Evolutionary conservation across 1,140 invertebrate species (phyloP).

Genomic region (Plodia interpunctella): DNA sequence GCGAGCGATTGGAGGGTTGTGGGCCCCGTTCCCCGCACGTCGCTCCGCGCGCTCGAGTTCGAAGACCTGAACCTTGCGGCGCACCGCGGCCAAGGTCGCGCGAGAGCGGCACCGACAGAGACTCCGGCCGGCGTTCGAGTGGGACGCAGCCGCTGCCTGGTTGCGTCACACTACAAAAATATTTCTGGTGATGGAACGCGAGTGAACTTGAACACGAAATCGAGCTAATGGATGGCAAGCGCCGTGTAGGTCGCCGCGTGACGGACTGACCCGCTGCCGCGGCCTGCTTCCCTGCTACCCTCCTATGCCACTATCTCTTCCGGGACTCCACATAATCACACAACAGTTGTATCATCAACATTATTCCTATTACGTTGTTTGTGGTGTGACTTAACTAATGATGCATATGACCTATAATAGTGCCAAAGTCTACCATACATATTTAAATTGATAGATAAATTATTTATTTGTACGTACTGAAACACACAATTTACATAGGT

Average conservation of each 20-base stretch:
- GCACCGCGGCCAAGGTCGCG: constrained; percentile 76
- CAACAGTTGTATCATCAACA: constrained; percentile 10
- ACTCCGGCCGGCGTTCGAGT: constrained; percentile 49
- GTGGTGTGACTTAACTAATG: too few relatives aligned
- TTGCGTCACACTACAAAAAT: constrained; percentile 76
- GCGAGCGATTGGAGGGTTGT: constrained; percentile 58
- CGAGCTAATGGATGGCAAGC: constrained; percentile 69
- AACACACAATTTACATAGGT: too few relatives aligned
- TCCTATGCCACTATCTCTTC: constrained; percentile 48
- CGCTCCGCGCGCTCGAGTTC: constrained; percentile 62
- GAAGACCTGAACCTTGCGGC: constrained; percentile 77
- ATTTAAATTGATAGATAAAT: too few relatives aligned
- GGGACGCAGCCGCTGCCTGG: constrained; percentile 55
- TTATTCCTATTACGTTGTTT: background rate
- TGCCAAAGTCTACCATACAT: too few relatives aligned
- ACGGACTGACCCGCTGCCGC: constrained; percentile 66
- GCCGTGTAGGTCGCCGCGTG: constrained; percentile 67
- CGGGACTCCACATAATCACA: constrained; percentile 20
- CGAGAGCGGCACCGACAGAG: constrained; percentile 61
- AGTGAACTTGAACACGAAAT: constrained; percentile 75
- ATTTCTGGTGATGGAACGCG: constrained; percentile 75
- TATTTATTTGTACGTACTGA: too few relatives aligned
- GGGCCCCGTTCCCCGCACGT: constrained; percentile 45
- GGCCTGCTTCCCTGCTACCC: constrained; percentile 37
- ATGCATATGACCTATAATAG: too few relatives aligned